phyloP scores from a whole-genome alignment of 64 coral and sea anemone species.

The Montipora cactus region DNA sequence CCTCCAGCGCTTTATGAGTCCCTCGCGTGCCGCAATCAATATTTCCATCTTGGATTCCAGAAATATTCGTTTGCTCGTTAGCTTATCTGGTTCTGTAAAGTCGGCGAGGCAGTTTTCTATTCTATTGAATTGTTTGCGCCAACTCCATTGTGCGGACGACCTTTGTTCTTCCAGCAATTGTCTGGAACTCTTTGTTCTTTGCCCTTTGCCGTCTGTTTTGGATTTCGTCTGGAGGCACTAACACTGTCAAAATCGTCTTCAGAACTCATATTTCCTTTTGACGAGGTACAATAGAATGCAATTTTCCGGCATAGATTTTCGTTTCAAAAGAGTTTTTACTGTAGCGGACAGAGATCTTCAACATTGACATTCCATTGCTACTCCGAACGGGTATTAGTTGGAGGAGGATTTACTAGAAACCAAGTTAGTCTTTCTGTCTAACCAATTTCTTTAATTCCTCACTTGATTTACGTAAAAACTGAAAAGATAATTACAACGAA shows the following conservation, averaged over 20 bases:
- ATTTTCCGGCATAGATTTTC: background rate
- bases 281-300: background rate
- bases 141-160: constrained; percentile 16
- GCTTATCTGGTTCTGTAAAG: background rate
- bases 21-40: too few species aligned
- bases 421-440: too few species aligned
- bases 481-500: too few species aligned
- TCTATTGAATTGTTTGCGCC: background rate
- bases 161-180: background rate
- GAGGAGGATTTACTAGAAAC: too few species aligned
- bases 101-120: constrained; percentile 13
- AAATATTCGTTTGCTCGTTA: background rate
- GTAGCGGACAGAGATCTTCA: too few species aligned
- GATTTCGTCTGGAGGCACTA: background rate
- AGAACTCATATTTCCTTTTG: background rate
- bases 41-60: too few species aligned
- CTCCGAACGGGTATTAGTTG: too few species aligned
- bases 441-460: too few species aligned
- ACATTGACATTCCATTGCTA: too few species aligned
- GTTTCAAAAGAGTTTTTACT: background rate
- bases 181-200: background rate
- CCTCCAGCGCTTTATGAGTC: too few species aligned
- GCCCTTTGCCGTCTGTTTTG: background rate
- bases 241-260: background rate
- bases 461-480: too few species aligned